phyloP scores from a whole-genome alignment of 2,797 vertebrate genomes.

The Corythornis leucogaster region DNA sequence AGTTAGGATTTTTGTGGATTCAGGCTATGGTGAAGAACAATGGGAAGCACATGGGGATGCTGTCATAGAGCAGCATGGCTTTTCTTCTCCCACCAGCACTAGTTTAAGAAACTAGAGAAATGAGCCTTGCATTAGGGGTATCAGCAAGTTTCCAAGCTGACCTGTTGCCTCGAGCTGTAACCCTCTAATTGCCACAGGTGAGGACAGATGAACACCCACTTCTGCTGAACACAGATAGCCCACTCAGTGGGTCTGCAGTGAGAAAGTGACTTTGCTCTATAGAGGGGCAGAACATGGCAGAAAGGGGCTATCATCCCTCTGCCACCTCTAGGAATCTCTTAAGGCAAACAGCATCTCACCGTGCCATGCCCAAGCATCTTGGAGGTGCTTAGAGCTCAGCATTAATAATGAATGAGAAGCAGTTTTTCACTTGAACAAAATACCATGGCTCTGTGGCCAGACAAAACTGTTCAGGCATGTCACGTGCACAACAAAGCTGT shows the following conservation, averaged over 20 bases:
- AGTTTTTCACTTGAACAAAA: background rate
- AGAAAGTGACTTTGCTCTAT: background rate
- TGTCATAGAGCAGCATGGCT: background rate
- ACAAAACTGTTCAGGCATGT: background rate
- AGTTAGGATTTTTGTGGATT: background rate
- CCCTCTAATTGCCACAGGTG: background rate
- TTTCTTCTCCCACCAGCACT: background rate
- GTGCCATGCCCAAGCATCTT: background rate
- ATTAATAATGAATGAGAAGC: background rate
- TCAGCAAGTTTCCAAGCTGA: background rate
- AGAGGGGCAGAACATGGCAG: background rate
- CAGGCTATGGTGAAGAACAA: background rate
- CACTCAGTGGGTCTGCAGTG: too few relatives aligned
- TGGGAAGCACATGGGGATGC: background rate
- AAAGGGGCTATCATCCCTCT: background rate
- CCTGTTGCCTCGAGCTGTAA: background rate
- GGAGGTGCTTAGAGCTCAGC: background rate
- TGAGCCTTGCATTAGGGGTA: background rate
- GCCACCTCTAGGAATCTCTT: background rate
- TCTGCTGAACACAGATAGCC: background rate
- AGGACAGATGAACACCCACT: background rate
- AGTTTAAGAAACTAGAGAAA: background rate
- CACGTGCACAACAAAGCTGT: background rate
- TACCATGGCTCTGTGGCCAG: rapidly evolving
- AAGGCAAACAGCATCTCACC: background rate